Conservation (phyloP, 1,140 invertebrate genomes). For the Brachionus asplanchnoidis region DNA sequence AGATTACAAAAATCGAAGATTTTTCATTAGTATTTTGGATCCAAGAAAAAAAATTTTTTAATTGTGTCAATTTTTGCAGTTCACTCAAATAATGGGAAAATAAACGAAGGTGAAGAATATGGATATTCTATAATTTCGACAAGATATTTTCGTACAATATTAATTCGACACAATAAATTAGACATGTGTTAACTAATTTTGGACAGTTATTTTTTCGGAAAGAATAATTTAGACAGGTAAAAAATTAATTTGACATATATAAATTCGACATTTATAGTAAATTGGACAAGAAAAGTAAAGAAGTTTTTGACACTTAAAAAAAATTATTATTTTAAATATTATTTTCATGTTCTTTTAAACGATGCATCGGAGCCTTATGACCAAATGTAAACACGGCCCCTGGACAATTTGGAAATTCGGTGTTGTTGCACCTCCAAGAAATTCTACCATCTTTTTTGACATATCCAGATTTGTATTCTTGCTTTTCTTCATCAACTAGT, state of each 20-base stretch:
- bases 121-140: background rate
- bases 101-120: background rate
- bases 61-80: background rate
- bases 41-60: background rate
- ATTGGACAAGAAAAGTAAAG: background rate
- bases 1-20: too few species aligned
- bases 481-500: background rate
- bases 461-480: background rate
- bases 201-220: background rate
- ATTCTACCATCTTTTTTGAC: background rate
- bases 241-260: background rate
- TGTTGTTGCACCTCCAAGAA: background rate
- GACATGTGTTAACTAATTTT: background rate
- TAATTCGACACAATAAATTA: background rate
- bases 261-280: background rate
- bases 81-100: background rate
- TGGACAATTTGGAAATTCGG: background rate
- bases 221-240: background rate
- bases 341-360: background rate
- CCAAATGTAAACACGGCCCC: background rate
- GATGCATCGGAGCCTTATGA: background rate
- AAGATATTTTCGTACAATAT: background rate
- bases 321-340: too few species aligned
- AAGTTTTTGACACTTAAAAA: too few species aligned
- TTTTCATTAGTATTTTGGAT: background rate